These are phyloP conservation scores for Chauna torquata DNA, from an alignment of 2,113 vertebrate species.

Conservation along the genomic window DNA sequence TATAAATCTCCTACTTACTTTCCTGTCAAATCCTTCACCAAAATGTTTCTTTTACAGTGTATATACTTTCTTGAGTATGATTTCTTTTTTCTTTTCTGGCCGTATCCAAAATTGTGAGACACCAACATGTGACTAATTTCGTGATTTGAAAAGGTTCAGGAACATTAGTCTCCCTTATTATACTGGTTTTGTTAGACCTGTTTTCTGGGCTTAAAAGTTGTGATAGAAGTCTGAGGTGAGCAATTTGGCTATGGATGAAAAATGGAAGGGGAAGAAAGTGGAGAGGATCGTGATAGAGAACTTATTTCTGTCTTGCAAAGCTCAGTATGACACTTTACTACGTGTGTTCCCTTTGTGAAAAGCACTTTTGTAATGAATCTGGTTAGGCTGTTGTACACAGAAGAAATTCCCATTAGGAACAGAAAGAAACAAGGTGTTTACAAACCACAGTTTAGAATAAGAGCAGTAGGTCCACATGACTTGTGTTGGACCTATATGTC, in stretches of 20 bases:
- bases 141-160: background rate
- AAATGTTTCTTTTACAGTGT: background rate
- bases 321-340: background rate
- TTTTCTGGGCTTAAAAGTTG: background rate
- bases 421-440: background rate
- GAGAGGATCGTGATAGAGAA: background rate
- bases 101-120: background rate
- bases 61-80: background rate
- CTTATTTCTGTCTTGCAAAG: conserved; percentile 5
- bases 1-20: background rate
- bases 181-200: background rate
- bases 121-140: background rate
- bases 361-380: background rate
- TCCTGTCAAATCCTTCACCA: background rate
- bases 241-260: background rate
- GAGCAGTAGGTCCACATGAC: background rate
- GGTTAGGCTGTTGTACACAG: background rate
- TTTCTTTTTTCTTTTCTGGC: background rate
- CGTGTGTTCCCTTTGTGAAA: background rate
- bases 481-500: background rate
- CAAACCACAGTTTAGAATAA: background rate
- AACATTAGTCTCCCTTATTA: background rate
- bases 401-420: background rate
- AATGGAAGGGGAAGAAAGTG: background rate
- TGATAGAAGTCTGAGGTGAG: background rate